Evolutionary conservation across 1,140 invertebrate species (phyloP), one percentile per base, ranked within the genome.

Genomic region (Thalassaphorura encarpata): DNA sequence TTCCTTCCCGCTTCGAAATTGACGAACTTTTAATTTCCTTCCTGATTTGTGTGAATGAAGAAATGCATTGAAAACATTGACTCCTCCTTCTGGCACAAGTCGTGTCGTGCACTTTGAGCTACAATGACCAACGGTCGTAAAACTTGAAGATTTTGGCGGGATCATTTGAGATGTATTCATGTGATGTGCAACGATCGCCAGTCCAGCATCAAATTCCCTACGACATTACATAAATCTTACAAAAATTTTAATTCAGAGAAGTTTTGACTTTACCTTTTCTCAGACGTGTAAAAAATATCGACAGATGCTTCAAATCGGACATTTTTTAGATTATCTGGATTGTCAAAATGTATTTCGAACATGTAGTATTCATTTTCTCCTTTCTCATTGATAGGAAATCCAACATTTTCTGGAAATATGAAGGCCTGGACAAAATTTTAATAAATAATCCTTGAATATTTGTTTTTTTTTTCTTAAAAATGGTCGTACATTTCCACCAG

Each of bases 51-150:
- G 86, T 0, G 85, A 84, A 66, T 89, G 86, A 5, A 89, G 68
- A 1, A 85, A 72, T 1, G 86, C 85, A 0, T 85, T 87, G 1
- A 87, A 80, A 0, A 89, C 77, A 66, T 85, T 85, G 16, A 90
- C 82, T 2, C 87, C 87, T 23, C 79, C 75, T 48, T 80, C 76
- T 0, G 85, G 85, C 50, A 84, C 74, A 23, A 78, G 79, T 60
- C 79, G 75, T 1, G 70, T 71, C 5, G 81, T 83, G 68, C 82
- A 84, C 40, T 80, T 76, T 18, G 78, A 71, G 51, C 83, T 79
- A 69, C 82, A 84, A 67, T 84, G 82, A 33, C 81, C 82, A 62
- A 82, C 79, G 31, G 47, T 51, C 33, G 23, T 29, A 21, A 42
- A 56, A 39, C 39, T 39, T n/a, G 29, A 23, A 23, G 31, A 19